These are phyloP conservation scores for Picathartes gymnocephalus DNA, from an alignment of 2,113 vertebrate species.

Conservation along the genomic window DNA sequence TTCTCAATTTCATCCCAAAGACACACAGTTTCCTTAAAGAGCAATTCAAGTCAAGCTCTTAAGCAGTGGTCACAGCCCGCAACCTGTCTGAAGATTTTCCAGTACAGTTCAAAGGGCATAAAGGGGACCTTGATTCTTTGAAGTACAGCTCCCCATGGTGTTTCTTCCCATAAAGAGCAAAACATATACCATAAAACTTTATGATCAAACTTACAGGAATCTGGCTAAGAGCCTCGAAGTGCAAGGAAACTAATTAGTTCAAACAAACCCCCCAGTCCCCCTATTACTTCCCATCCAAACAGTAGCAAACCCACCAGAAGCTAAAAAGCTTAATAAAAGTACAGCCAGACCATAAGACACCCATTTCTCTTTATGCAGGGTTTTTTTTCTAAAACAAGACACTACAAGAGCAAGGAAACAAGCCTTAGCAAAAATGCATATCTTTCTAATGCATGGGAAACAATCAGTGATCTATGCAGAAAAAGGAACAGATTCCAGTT, in stretches of 20 bases:
- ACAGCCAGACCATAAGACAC: slow-evolving; percentile 41
- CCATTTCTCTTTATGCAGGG: background rate
- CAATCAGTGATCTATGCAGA: background rate
- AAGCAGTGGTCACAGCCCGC: background rate
- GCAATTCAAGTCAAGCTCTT: background rate
- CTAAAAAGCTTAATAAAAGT: slow-evolving; percentile 30
- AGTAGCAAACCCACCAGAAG: slow-evolving; percentile 38
- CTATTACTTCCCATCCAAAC: slow-evolving; percentile 50
- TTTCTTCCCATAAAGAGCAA: slow-evolving; percentile 51
- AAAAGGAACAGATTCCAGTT: background rate
- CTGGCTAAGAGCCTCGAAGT: slow-evolving; percentile 41
- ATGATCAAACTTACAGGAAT: slow-evolving; percentile 28
- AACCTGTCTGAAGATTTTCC: slow-evolving; percentile 22
- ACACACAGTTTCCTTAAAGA: background rate
- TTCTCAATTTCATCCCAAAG: background rate
- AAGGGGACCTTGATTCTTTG: slow-evolving; percentile 11
- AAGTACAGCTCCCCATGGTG: background rate
- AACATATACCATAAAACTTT: slow-evolving; percentile 44
- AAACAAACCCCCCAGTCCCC: background rate
- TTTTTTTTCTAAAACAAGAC: background rate
- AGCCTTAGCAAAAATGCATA: background rate
- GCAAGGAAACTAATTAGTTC: slow-evolving; percentile 66
- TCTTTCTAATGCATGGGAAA: background rate
- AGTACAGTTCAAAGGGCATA: slow-evolving; percentile 11
- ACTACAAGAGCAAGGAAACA: background rate